phyloP scores from a whole-genome alignment of 2,113 vertebrate genomes.

The Mormoops blainvillei region DNA sequence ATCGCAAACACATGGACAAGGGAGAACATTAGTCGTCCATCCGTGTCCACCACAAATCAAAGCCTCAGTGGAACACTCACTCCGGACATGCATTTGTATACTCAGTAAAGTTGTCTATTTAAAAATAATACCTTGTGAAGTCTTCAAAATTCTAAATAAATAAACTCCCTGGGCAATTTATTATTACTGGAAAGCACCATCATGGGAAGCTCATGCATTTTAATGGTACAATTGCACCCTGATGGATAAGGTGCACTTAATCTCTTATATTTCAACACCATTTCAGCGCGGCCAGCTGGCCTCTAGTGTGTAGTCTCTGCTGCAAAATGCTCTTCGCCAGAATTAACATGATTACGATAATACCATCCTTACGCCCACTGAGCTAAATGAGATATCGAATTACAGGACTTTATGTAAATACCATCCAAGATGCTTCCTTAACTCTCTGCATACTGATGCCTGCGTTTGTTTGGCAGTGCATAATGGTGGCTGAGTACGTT shows the following conservation, averaged over 20 bases:
- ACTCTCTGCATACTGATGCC: background rate
- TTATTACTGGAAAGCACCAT: background rate
- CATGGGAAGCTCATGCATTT: background rate
- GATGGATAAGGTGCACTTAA: background rate
- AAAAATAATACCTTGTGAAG: background rate
- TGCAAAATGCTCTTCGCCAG: background rate
- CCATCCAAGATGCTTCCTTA: background rate
- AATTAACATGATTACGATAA: background rate
- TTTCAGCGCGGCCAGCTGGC: background rate
- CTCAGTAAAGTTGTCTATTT: background rate
- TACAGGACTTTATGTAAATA: background rate
- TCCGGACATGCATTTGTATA: background rate
- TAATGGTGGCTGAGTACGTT: background rate
- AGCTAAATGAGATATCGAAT: background rate
- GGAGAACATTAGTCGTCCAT: background rate
- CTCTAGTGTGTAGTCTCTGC: background rate
- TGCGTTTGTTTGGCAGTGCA: background rate
- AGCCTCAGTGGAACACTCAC: background rate
- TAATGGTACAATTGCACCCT: background rate
- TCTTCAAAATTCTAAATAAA: background rate
- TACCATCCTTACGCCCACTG: background rate
- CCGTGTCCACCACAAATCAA: background rate
- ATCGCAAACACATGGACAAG: background rate
- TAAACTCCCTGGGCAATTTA: background rate
- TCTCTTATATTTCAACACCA: background rate